Evolutionary conservation across 2,888 invertebrate genomes (phyloP).

Genomic region (Synanthedon formicaeformis): DNA sequence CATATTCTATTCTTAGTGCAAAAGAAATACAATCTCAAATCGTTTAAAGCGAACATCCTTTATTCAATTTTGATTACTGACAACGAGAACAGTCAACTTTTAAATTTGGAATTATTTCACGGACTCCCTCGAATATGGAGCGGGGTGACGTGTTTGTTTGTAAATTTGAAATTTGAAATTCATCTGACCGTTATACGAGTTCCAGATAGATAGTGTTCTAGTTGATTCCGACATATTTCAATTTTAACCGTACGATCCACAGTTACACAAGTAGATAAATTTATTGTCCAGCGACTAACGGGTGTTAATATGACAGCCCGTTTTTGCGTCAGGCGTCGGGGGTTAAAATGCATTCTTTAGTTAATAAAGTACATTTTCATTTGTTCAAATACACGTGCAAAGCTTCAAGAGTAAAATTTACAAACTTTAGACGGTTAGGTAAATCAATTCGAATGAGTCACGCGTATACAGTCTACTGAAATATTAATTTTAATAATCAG

Average conservation of each 20-base stretch:
- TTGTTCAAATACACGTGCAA: too few relatives aligned
- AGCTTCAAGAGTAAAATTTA: too few relatives aligned
- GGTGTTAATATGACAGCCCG: too few relatives aligned
- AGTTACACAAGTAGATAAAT: too few relatives aligned
- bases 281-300: too few relatives aligned
- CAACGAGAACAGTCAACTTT: not conserved
- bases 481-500: too few relatives aligned
- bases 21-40: not conserved
- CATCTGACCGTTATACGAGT: conserved; percentile 4
- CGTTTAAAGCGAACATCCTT: not conserved
- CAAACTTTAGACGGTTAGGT: too few relatives aligned
- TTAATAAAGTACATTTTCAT: too few relatives aligned
- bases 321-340: too few relatives aligned
- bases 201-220: not conserved
- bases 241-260: not conserved
- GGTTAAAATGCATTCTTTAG: too few relatives aligned
- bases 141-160: conserved; percentile 30
- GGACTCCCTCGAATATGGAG: conserved; percentile 33
- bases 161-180: conserved; percentile 4
- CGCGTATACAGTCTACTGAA: too few relatives aligned
- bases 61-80: not conserved
- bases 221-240: not conserved
- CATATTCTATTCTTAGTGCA: not conserved
- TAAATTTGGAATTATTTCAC: conserved; percentile 28
- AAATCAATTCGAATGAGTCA: too few relatives aligned